Evolutionary conservation across 2,888 invertebrate genomes (phyloP).

Genomic region (Hydraecia micacea): DNA sequence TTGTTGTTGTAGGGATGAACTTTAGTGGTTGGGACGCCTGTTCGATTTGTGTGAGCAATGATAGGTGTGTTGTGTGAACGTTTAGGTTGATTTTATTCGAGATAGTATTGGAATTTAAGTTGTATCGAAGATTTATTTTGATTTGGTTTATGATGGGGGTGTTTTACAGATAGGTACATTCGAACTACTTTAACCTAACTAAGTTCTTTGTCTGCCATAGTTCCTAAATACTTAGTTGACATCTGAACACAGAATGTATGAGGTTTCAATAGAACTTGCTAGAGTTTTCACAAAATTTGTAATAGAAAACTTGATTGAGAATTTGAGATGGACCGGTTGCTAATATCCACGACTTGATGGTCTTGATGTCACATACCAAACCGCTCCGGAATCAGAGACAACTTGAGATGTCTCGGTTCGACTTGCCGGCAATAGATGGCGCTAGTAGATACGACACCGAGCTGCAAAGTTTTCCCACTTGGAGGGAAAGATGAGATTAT

Average conservation of each 20-base stretch:
- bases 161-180: not conserved
- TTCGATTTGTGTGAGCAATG: conserved; percentile 54
- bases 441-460: conserved; percentile 27
- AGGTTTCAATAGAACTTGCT: not conserved
- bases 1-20: conserved; percentile 42
- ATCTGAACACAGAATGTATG: not conserved
- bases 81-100: not conserved
- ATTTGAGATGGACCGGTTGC: not conserved
- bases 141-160: not conserved
- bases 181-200: not conserved
- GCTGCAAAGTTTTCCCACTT: conserved; percentile 1
- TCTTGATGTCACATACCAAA: not conserved
- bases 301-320: not conserved
- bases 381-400: not conserved
- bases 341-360: not conserved
- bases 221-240: not conserved
- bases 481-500: conserved; percentile 6
- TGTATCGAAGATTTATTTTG: not conserved
- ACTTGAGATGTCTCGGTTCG: conserved; percentile 9
- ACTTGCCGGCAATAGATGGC: conserved; percentile 53
- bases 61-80: not conserved
- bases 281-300: not conserved
- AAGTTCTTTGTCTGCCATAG: not conserved
- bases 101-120: not conserved
- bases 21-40: conserved; percentile 54